Evolutionary conservation across 2,888 invertebrate species (phyloP).

Genomic region (Orthosia gothica): DNA sequence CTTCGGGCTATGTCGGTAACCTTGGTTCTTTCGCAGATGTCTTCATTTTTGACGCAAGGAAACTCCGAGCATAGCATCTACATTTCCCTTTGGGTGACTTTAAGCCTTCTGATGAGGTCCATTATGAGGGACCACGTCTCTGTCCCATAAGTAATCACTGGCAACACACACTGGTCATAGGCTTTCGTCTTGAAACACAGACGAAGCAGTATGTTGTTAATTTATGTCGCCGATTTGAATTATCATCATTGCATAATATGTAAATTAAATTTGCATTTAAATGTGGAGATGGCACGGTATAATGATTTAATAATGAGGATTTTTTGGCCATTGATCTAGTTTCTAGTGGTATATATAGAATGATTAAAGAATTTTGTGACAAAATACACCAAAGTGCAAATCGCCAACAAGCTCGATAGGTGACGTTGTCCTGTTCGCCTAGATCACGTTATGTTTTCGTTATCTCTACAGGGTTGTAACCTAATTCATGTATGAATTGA

Average conservation of each 20-base stretch:
- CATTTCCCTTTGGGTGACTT: no score
- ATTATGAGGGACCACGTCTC: no score
- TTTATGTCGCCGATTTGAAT: background rate
- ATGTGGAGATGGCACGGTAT: background rate
- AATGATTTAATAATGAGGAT: background rate
- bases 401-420: background rate
- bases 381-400: background rate
- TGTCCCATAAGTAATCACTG: no score
- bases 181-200: no score
- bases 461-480: no score
- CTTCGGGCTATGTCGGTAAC: no score
- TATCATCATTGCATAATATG: constrained; percentile 2
- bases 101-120: no score
- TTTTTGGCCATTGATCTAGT: constrained; percentile 18
- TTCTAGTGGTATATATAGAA: constrained; percentile 3
- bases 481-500: no score
- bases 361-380: background rate
- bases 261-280: constrained; percentile 3
- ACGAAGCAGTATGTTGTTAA: background rate
- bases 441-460: background rate
- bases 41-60: no score
- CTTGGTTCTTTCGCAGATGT: no score
- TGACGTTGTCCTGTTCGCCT: background rate
- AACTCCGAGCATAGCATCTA: no score
- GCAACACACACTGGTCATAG: no score